Conservation (phyloP, 2,888 invertebrate genomes). For the Spodoptera exigua region DNA sequence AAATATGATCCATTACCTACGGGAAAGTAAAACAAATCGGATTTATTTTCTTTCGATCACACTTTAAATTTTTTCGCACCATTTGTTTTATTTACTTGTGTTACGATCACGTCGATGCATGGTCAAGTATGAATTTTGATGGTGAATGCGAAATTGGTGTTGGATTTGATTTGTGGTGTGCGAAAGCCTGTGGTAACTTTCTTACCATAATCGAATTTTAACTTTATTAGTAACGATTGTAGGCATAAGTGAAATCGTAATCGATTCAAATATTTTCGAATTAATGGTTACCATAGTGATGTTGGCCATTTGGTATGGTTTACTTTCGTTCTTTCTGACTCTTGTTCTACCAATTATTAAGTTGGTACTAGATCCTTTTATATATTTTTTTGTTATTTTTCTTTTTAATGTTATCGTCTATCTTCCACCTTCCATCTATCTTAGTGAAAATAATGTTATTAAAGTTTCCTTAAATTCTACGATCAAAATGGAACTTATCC, state of each 20-base stretch:
- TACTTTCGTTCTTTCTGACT: slow-evolving; percentile 5
- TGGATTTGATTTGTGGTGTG: slow-evolving; percentile 56
- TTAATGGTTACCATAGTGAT: slow-evolving; percentile 13
- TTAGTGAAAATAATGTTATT: no score
- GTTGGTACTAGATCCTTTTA: no score
- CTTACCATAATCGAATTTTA: slow-evolving; percentile 47
- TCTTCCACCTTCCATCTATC: no score
- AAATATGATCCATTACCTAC: neutral
- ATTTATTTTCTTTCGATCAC: neutral
- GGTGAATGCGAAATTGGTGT: slow-evolving; percentile 54
- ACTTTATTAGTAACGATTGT: slow-evolving; percentile 51
- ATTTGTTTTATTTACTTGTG: slow-evolving; percentile 1
- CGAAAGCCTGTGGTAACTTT: slow-evolving; percentile 58
- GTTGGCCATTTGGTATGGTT: slow-evolving; percentile 7
- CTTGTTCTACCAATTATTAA: no score
- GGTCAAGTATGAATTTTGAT: slow-evolving; percentile 46
- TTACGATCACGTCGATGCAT: slow-evolving; percentile 25
- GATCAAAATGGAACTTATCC: no score
- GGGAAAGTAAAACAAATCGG: slow-evolving; percentile 15
- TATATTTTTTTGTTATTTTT: no score
- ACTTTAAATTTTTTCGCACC: slow-evolving; percentile 20
- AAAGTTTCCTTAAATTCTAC: no score
- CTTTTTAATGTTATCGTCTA: no score
- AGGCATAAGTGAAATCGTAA: slow-evolving; percentile 56
- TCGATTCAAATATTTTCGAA: slow-evolving; percentile 41